These are phyloP conservation scores for Scarus forsteni DNA, from an alignment of 2,797 vertebrate genomes.

Conservation along the genomic window DNA sequence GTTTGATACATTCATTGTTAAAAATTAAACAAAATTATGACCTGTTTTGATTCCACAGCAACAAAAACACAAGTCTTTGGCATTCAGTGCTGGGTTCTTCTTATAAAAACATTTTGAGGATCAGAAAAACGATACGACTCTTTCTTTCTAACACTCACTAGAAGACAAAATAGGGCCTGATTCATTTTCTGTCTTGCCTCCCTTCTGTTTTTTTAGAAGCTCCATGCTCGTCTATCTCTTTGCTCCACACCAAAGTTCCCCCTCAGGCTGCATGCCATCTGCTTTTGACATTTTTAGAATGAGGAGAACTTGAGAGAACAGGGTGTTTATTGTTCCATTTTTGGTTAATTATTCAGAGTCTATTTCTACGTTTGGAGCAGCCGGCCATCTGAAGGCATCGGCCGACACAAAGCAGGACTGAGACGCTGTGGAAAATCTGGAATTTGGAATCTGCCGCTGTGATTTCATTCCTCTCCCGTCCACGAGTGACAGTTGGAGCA, in stretches of 20 bases:
- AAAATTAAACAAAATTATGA: no score
- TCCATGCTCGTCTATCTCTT: constrained; percentile 1
- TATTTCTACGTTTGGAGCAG: constrained; percentile 13
- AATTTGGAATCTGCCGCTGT: constrained; percentile 19
- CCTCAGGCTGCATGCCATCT: constrained; percentile 58
- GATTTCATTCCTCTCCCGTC: not conserved
- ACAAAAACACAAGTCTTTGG: no score
- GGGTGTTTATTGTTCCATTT: constrained; percentile 57
- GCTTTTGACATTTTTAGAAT: constrained; percentile 65
- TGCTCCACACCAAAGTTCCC: constrained; percentile 28
- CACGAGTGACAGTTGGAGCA: constrained; percentile 22
- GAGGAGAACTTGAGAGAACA: constrained; percentile 63
- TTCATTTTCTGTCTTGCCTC: constrained; percentile 1
- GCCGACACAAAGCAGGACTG: constrained; percentile 16
- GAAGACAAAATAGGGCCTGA: not conserved
- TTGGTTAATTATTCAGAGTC: constrained; percentile 60
- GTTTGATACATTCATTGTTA: no score
- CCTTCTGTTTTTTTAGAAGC: not conserved
- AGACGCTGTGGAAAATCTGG: constrained; percentile 37
- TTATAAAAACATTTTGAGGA: not conserved
- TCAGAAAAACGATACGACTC: constrained; percentile 1
- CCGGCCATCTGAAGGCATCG: constrained; percentile 28
- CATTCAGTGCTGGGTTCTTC: no score
- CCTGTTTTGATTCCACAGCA: no score
- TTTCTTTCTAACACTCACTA: not conserved